Conservation (phyloP, 2,113 vertebrate genomes). For the Albula glossodonta region DNA sequence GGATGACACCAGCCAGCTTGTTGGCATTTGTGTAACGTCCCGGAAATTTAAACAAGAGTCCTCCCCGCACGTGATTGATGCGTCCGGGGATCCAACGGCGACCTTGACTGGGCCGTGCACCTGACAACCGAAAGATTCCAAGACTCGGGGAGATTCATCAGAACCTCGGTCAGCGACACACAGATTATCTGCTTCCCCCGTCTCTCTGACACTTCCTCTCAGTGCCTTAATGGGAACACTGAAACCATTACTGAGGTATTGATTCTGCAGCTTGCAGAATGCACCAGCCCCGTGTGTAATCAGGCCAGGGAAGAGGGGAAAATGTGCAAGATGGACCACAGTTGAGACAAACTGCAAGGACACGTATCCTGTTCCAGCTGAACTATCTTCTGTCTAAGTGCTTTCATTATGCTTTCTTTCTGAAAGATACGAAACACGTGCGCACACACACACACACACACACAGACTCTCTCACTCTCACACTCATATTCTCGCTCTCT, state of each 20-base stretch:
- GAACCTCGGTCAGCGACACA: neutral
- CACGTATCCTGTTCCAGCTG: neutral
- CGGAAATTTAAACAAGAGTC: conserved; percentile 6
- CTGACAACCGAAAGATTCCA: neutral
- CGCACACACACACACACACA: neutral
- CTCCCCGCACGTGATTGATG: neutral
- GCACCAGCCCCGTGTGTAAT: neutral
- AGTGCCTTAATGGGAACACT: neutral
- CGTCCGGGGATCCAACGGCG: neutral
- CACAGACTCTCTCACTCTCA: neutral
- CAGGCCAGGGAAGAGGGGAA: neutral
- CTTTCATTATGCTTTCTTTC: neutral
- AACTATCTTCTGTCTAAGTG: neutral
- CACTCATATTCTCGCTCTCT: no score
- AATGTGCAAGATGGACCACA: neutral
- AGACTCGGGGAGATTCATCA: conserved; percentile 3
- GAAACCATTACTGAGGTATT: neutral
- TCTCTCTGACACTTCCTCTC: conserved; percentile 5
- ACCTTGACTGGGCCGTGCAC: conserved; percentile 5
- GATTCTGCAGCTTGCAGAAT: conserved; percentile 4
- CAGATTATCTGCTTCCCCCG: conserved; percentile 8
- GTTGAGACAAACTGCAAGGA: neutral
- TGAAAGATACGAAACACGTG: neutral
- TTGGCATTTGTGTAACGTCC: conserved; percentile 6
- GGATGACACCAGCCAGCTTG: neutral